These are phyloP conservation scores for Kobus ellipsiprymnus DNA, from an alignment of 2,113 vertebrate species.

Conservation along the genomic window DNA sequence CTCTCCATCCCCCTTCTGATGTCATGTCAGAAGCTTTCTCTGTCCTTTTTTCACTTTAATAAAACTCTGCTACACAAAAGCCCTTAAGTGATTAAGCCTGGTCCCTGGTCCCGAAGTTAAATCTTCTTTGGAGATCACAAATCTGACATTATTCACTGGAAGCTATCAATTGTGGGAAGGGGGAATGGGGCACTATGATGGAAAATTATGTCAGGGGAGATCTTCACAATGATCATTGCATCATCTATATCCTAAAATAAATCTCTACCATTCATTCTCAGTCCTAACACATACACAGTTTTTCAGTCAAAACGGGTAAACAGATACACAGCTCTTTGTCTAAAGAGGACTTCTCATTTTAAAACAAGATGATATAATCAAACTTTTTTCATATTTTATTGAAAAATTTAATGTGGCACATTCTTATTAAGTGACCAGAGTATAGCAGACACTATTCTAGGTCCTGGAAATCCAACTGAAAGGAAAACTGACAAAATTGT, in stretches of 20 bases:
- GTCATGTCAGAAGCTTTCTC: not conserved
- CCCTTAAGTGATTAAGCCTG: not conserved
- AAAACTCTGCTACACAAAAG: not conserved
- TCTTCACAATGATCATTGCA: not conserved
- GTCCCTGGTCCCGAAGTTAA: not conserved
- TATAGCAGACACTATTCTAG: not conserved
- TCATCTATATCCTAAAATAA: not conserved
- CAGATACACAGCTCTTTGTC: not conserved
- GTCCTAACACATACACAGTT: not conserved
- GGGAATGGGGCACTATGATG: not conserved
- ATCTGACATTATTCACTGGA: not conserved
- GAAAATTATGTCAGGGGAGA: accelerated
- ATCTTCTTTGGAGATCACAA: not conserved
- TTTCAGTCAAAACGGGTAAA: not conserved
- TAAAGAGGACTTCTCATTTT: not conserved
- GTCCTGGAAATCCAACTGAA: not conserved
- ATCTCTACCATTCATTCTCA: not conserved
- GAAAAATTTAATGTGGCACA: not conserved
- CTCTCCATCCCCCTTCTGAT: not conserved
- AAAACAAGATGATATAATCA: not conserved
- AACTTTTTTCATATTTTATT: not conserved
- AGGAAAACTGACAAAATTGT: not conserved
- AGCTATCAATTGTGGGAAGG: not conserved
- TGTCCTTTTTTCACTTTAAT: not conserved
- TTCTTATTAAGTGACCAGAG: not conserved